Base-by-base conservation (phyloP, 2,113 vertebrate species). In the Himantopus leucocephalus region DNA sequence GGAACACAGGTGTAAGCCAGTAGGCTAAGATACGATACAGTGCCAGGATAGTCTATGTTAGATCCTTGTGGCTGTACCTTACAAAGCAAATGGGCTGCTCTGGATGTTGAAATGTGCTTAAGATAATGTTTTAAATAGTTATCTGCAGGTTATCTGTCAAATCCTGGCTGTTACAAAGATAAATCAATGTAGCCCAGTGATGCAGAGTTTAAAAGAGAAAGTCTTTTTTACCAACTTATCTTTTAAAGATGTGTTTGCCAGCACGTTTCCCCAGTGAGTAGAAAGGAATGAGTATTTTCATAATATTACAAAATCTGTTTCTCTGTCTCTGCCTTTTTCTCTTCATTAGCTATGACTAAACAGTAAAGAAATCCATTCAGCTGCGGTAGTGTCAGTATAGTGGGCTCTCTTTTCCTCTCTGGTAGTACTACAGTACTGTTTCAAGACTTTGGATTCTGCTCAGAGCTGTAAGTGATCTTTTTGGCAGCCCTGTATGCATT, bases 361-460 rank as follows among this genome's bases (percentile, higher is more conserved):
- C 48, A 79, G 74, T 88, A 59, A 71, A 76, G 67, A 96, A 93
- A 85, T 70, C 29, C 59, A 74, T 90, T 91, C 71, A 63, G 63
- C 50, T 92, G n/a, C 27, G 34, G 20, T 50, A 59, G 59, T 62
- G 34, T 79, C 71, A 76, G n/a, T 64, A n/a, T 20, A 90, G 74
- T 76, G 55, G 71, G 43, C 37, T 85, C 48, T 88, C 68, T 79
- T 78, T 90, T 91, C 12, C 53, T 92, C 12, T 93, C 47, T 85
- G n/a, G 32, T 79, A 67, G 39, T 90, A 37, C 58, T 79, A 43
- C 23, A 29, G 12, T 34, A n/a, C 32, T 86, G 9, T 85, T 96
- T 77, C 22, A 78, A 71, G 56, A 89, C 39, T 95, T 91, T 96
- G 52, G 72, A 91, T 96, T 82, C 66, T 84, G 21, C 55, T 88